These are phyloP conservation scores for Thripadectes ignobilis DNA, from an alignment of 2,797 vertebrate genomes.

Conservation along the genomic window DNA sequence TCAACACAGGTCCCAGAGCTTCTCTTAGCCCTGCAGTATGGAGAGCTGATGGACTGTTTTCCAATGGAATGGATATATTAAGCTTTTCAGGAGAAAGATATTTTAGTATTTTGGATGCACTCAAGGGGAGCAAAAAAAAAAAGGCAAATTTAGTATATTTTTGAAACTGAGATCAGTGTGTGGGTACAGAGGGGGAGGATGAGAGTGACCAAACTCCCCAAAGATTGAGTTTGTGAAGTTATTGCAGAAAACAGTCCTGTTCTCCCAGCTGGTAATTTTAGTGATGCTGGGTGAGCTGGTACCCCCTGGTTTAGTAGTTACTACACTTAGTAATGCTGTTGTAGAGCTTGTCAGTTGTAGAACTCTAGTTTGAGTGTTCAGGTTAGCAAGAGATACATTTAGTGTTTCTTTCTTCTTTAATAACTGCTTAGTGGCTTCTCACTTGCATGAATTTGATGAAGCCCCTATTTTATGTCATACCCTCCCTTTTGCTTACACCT, in stretches of 20 bases:
- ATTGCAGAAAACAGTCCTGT: not conserved
- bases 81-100: not conserved
- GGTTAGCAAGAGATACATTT: not conserved
- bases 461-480: not conserved
- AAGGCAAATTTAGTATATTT: not conserved
- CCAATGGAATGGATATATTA: not conserved
- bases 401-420: not conserved
- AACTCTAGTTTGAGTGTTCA: not conserved
- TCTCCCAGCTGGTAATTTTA: not conserved
- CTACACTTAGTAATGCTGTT: not conserved
- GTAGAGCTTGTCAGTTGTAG: not conserved
- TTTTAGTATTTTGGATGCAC: not conserved
- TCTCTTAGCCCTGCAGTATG: not conserved
- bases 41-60: not conserved
- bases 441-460: not conserved
- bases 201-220: not conserved
- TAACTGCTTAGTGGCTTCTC: not conserved
- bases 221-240: not conserved
- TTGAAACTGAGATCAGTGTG: not conserved
- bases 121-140: not conserved
- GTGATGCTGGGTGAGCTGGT: not conserved
- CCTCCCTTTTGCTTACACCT: not conserved
- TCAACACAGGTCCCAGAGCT: not conserved
- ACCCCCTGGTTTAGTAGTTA: not conserved
- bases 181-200: not conserved